These are phyloP conservation scores for Chaunax sp. DNA, from an alignment of 2,797 vertebrate species.

Conservation along the genomic window DNA sequence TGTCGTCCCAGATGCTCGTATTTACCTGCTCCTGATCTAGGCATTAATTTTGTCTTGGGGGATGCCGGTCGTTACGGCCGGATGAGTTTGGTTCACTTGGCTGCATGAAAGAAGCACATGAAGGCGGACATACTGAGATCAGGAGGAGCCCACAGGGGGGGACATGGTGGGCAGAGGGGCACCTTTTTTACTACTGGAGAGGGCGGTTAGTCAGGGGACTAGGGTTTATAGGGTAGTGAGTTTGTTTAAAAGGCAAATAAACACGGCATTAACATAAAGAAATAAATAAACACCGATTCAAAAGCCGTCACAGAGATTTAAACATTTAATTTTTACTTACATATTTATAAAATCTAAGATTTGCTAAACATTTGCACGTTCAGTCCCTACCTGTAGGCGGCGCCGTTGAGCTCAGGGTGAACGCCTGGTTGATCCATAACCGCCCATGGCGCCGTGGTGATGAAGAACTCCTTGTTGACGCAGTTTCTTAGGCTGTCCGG, in stretches of 20 bases:
- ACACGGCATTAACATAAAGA: background rate
- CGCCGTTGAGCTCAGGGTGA: conserved; percentile 96
- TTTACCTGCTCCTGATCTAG: conserved; percentile 86
- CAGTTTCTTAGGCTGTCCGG: conserved; percentile 97
- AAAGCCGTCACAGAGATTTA: too few relatives aligned
- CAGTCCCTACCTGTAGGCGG: conserved; percentile 91
- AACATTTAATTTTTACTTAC: background rate
- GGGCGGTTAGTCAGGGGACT: conserved; percentile 18
- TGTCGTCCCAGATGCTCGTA: conserved; percentile 56
- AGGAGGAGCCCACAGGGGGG: conserved; percentile 48
- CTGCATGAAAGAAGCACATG: conserved; percentile 83
- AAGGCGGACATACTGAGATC: conserved; percentile 75
- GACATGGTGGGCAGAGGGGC: conserved; percentile 36
- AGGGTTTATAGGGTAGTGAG: background rate
- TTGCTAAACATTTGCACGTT: background rate
- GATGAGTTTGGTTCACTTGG: conserved; percentile 83
- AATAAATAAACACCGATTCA: background rate
- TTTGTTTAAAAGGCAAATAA: background rate
- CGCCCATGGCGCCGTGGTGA: conserved; percentile 92
- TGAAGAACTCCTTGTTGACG: conserved; percentile 98
- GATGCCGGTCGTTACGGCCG: conserved; percentile 75
- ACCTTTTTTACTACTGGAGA: conserved; percentile 35
- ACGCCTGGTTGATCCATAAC: conserved; percentile 92
- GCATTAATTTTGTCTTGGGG: conserved; percentile 87
- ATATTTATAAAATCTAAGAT: too few relatives aligned